Base-by-base conservation (phyloP, 2,797 vertebrate genomes). In the Falco novaeseelandiae region DNA sequence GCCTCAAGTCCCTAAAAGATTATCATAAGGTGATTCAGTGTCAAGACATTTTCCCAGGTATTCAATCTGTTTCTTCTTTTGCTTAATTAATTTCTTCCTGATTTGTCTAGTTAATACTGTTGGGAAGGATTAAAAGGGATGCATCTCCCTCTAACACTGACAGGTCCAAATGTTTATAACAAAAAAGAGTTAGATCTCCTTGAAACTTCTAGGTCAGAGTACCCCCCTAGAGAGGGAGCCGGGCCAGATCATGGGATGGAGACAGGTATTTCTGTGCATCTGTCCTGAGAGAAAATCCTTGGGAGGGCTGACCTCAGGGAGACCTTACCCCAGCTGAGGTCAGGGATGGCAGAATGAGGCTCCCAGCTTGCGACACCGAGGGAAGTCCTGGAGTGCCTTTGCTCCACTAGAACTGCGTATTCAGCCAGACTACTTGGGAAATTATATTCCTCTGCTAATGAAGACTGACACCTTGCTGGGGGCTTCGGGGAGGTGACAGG, bases 31-130 rank as follows among this genome's bases (percentile, higher is more conserved):
- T 4, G 9, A 10, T 44, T 86, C 51, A 67, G 71, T 65, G 63
- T 90, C 67, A 82, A 81, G 61, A 83, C 36, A 38, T 52, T 92
- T 96, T 93, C 57, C 54, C 34, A 59, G 49, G 55, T 89, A 57
- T 76, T 92, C 57, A 81, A 38, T 42, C 38, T 76, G 11, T 1
- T 85, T 82, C 34, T 74, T 8, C n/a, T 76, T 79, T 62, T 59
- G n/a, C 61, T 89, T 94, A 90, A 94, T 89, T 85, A 97, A 88
- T 91, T 96, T 91, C 27, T 93, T 92, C 74, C 54, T 87, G 51
- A 65, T 92, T 85, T 87, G 51, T 74, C 42, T 89, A 78, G 61
- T 86, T 91, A 91, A 89, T 92, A 42, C 36, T 57, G 20, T 58
- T 59, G 62, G 63, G 70, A 96, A 87, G 48, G 23, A 93, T 92